Evolutionary conservation across 2,797 vertebrate genomes (phyloP).

Genomic region (Emydoidea blandingii): DNA sequence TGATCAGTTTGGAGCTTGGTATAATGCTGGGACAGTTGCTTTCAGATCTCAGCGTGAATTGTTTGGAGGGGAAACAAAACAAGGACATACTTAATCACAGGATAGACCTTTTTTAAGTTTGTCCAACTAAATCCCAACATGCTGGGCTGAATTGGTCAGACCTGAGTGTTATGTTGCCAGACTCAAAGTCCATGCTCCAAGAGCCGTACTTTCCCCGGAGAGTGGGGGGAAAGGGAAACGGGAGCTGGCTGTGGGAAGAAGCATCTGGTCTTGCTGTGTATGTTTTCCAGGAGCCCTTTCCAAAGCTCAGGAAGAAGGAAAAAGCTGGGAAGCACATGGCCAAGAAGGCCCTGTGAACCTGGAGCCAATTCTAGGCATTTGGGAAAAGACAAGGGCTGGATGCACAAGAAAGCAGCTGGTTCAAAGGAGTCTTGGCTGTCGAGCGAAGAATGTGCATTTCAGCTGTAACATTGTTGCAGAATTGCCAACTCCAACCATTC

Average conservation of each 20-base stretch:
- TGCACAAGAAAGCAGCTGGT: conserved; percentile 1
- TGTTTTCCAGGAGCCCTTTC: not conserved
- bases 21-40: not conserved
- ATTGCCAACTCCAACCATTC: not conserved
- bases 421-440: not conserved
- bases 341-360: not conserved
- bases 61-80: not conserved
- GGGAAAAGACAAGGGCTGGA: not conserved
- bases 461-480: not conserved
- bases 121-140: conserved; percentile 8
- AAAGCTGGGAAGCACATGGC: not conserved
- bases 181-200: not conserved
- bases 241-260: not conserved
- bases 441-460: not conserved
- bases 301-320: not conserved
- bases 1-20: conserved; percentile 20
- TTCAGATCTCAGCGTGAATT: conserved; percentile 23
- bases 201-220: not conserved
- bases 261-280: not conserved
- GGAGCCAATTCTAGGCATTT: not conserved
- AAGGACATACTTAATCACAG: conserved; percentile 5
- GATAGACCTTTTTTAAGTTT: conserved; percentile 6
- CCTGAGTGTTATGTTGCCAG: not conserved
- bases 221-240: not conserved
- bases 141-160: not conserved